Evolutionary conservation across 1,140 invertebrate species (phyloP).

Genomic region (Drosophila mojavensis): DNA sequence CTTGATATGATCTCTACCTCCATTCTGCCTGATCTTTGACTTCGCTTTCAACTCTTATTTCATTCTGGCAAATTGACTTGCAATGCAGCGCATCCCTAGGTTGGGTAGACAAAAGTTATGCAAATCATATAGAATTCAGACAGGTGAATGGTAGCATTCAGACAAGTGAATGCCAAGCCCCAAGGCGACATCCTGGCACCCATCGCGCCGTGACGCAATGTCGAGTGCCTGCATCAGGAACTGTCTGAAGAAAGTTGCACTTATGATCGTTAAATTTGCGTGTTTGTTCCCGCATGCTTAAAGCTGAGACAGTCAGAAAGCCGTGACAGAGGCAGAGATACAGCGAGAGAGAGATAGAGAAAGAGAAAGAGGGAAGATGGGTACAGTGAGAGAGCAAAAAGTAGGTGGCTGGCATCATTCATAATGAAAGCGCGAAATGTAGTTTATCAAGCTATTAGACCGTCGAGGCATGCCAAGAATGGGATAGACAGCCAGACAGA

Average conservation of each 20-base stretch:
- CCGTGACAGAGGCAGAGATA: background rate
- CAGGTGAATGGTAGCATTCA: no score
- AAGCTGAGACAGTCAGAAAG: background rate
- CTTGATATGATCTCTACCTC: no score
- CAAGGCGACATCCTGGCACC: no score
- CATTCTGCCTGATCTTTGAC: no score
- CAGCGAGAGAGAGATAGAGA: background rate
- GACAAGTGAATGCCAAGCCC: no score
- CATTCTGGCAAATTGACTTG: no score
- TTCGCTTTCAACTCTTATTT: no score
- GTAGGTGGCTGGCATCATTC: conserved; percentile 25
- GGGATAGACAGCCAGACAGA: conserved; percentile 23
- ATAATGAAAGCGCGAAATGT: conserved; percentile 60
- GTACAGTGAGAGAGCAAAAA: background rate
- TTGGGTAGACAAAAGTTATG: no score
- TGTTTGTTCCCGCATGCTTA: conserved; percentile 12
- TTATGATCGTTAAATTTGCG: conserved; percentile 42
- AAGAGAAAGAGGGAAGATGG: background rate
- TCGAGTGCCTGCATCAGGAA: background rate
- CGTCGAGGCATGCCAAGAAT: conserved; percentile 37
- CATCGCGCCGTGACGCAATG: no score
- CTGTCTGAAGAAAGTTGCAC: conserved; percentile 11
- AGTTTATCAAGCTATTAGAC: conserved; percentile 77
- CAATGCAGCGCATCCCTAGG: no score
- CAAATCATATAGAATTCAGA: no score